These are phyloP conservation scores for Desmodus rotundus DNA, from an alignment of 2,113 vertebrate species.

Conservation along the genomic window DNA sequence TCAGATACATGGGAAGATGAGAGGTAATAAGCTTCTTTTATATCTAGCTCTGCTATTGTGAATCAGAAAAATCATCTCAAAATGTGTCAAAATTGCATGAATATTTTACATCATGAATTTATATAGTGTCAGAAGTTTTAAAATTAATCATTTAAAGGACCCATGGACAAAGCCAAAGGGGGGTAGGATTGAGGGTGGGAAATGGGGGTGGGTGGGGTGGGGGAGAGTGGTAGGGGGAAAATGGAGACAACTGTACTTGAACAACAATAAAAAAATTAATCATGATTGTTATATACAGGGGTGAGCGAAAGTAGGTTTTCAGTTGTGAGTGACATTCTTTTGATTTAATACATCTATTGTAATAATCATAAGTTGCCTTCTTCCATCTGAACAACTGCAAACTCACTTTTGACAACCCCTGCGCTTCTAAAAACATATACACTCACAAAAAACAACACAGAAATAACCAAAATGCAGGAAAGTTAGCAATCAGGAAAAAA, in stretches of 20 bases:
- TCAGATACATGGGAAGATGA: background rate
- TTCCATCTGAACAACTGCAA: no score
- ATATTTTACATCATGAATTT: background rate
- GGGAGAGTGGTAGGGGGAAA: no score
- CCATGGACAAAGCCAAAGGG: no score
- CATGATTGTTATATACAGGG: background rate
- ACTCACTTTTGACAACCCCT: no score
- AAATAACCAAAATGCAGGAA: background rate
- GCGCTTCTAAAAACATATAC: background rate
- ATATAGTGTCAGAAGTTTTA: background rate
- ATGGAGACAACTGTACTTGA: no score
- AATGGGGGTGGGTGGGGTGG: no score
- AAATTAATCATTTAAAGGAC: background rate
- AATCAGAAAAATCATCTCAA: slow-evolving; percentile 17
- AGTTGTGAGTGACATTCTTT: no score
- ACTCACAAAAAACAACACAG: background rate
- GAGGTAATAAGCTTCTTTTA: background rate
- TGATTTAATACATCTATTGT: no score
- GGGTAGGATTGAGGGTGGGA: no score
- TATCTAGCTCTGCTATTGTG: background rate
- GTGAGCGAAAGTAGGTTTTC: no score
- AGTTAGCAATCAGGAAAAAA: background rate
- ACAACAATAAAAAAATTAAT: background rate
- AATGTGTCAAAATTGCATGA: background rate
- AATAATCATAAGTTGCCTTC: no score